phyloP scores from a whole-genome alignment of 2,113 vertebrate genomes.

The Tetrax tetrax region DNA sequence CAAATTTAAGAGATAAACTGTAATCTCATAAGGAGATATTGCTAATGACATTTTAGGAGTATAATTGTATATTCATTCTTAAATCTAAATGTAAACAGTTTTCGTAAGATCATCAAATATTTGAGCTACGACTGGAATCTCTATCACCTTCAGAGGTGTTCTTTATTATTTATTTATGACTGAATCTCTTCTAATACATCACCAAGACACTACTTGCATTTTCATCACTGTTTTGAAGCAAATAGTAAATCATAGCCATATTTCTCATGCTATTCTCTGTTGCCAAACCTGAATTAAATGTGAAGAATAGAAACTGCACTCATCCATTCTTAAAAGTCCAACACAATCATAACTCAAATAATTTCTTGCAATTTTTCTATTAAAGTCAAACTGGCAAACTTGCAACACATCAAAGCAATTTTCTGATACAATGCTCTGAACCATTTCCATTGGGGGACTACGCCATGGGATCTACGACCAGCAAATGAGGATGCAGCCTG shows the following conservation, averaged over 20 bases:
- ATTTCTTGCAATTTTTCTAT: not conserved
- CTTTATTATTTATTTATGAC: constrained; percentile 40
- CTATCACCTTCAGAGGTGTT: constrained; percentile 16
- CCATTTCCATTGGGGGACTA: not conserved
- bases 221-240: constrained; percentile 39
- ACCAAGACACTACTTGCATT: not conserved
- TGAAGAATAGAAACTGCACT: constrained; percentile 2
- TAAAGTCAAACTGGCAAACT: constrained; percentile 20
- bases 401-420: constrained; percentile 22
- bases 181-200: constrained; percentile 23
- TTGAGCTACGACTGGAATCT: not conserved
- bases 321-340: constrained; percentile 29
- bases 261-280: constrained; percentile 24
- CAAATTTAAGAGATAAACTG: not conserved
- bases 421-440: not conserved
- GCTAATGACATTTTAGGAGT: not conserved
- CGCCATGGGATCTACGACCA: not conserved
- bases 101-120: constrained; percentile 17
- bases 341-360: constrained; percentile 13
- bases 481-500: not conserved
- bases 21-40: not conserved
- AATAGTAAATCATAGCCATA: constrained; percentile 31
- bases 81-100: constrained; percentile 27
- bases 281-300: constrained; percentile 33
- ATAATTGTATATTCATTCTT: constrained; percentile 9